These are phyloP conservation scores for Calosoma granatense DNA, from an alignment of 1,140 invertebrate genomes.

Conservation along the genomic window DNA sequence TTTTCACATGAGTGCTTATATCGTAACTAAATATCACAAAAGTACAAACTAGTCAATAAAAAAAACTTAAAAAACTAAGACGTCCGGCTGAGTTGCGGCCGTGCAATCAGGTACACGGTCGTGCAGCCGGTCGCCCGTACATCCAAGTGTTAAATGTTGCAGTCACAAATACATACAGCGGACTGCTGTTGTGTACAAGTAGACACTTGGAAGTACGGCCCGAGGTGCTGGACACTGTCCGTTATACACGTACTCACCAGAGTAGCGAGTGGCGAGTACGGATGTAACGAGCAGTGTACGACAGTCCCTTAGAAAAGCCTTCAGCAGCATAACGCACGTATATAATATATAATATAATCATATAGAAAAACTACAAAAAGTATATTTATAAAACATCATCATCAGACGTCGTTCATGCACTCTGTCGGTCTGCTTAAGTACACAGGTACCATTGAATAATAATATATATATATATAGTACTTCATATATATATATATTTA, in stretches of 20 bases:
- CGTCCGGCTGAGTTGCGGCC: neutral
- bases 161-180: too few relatives aligned
- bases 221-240: neutral
- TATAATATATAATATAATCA: slow-evolving; percentile 3
- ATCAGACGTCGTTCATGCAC: neutral
- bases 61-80: slow-evolving; percentile 3
- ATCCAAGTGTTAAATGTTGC: too few relatives aligned
- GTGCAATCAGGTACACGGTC: neutral
- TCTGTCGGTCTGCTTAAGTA: slow-evolving; percentile 6
- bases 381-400: slow-evolving; percentile 6
- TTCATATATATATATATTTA: slow-evolving; percentile 2
- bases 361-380: slow-evolving; percentile 8
- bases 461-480: slow-evolving; percentile 7
- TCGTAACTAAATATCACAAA: slow-evolving; percentile 9
- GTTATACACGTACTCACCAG: neutral
- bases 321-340: slow-evolving; percentile 8
- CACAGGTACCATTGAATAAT: slow-evolving; percentile 9
- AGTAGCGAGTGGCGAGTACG: neutral
- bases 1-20: slow-evolving; percentile 8
- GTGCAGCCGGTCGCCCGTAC: too few relatives aligned
- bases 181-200: neutral
- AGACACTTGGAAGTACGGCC: too few relatives aligned
- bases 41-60: slow-evolving; percentile 9
- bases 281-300: neutral
- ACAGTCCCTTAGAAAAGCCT: neutral